phyloP scores from a whole-genome alignment of 2,888 invertebrate genomes.

The Amaurobius ferox region DNA sequence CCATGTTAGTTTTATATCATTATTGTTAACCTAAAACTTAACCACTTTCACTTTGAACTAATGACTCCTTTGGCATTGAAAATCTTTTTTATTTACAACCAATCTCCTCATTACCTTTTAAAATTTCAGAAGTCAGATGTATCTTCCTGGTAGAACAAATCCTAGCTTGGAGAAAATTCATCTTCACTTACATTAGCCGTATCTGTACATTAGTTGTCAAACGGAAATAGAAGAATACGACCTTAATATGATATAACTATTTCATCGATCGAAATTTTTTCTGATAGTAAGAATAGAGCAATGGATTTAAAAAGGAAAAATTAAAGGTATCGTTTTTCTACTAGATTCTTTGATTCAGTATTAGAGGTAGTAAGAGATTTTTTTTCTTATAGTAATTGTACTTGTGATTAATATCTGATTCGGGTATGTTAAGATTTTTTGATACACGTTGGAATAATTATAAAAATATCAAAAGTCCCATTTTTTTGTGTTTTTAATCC shows the following conservation, averaged over 20 bases:
- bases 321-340: not conserved
- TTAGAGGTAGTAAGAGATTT: not conserved
- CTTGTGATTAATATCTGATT: not conserved
- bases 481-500: not conserved
- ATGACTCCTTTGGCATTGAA: too few species aligned
- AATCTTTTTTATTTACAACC: too few species aligned
- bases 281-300: not conserved
- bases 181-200: not conserved
- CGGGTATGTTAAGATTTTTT: not conserved
- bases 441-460: not conserved
- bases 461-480: not conserved
- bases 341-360: not conserved
- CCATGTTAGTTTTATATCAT: too few species aligned
- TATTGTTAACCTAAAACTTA: too few species aligned
- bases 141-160: too few species aligned
- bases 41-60: too few species aligned
- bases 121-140: too few species aligned
- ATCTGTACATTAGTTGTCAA: constrained; percentile 1
- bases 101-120: too few species aligned
- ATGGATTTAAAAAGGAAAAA: not conserved
- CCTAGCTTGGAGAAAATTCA: not conserved
- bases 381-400: not conserved
- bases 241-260: not conserved
- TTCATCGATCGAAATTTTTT: not conserved
- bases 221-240: not conserved